Percentiles rank a stretch among this genome's conserved stretches.
These are phyloP conservation scores for Drosophila antonietae DNA, from an alignment of 2,888 invertebrate genomes.

Conservation along the genomic window DNA sequence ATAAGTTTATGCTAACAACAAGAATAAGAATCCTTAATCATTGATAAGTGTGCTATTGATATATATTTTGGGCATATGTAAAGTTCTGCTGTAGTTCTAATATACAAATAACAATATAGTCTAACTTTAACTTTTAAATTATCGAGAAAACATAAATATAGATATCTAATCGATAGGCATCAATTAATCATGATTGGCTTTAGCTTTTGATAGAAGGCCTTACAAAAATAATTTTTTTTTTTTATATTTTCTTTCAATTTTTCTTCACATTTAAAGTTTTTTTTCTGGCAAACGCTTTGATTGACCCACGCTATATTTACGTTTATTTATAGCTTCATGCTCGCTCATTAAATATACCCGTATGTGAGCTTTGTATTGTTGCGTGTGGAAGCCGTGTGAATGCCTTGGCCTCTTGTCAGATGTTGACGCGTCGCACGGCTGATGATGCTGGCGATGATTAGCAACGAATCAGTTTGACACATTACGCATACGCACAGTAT, in stretches of 20 bases:
- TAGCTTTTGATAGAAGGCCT: not conserved
- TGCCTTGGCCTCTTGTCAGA: slow-evolving; percentile 52
- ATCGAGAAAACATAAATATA: not conserved
- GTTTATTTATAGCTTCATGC: slow-evolving; percentile 31
- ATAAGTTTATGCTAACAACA: too few relatives aligned
- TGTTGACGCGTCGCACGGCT: slow-evolving; percentile 51
- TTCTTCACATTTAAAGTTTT: not conserved
- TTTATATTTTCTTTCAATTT: too few relatives aligned
- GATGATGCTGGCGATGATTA: slow-evolving; percentile 58
- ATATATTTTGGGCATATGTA: not conserved
- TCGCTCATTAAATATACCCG: slow-evolving; percentile 9
- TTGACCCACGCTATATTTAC: slow-evolving; percentile 35
- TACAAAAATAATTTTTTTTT: too few relatives aligned
- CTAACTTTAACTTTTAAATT: not conserved
- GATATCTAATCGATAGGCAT: not conserved
- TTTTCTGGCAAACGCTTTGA: not conserved
- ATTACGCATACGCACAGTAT: slow-evolving; percentile 67
- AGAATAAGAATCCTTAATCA: not conserved
- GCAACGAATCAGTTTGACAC: slow-evolving; percentile 36
- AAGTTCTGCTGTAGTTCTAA: not conserved
- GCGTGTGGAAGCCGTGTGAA: slow-evolving; percentile 41
- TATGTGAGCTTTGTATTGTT: slow-evolving; percentile 1
- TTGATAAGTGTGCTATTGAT: not conserved
- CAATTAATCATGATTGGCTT: not conserved
- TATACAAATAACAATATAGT: not conserved